phyloP scores from a whole-genome alignment of 1,140 invertebrate genomes.

The Apis dorsata region DNA sequence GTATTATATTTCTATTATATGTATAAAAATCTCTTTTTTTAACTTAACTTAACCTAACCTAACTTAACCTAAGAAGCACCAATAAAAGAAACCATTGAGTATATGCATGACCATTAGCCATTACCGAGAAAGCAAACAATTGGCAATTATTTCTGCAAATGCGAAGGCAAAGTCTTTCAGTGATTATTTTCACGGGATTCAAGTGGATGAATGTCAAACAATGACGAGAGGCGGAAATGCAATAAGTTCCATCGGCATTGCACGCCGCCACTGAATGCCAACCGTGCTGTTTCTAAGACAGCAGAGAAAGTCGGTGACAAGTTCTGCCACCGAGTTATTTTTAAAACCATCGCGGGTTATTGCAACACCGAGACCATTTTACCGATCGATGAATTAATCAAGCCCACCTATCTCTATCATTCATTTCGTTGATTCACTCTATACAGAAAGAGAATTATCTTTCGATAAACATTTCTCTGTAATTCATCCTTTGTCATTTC shows the following conservation, averaged over 20 bases:
- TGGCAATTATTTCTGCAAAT: background rate
- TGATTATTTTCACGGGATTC: background rate
- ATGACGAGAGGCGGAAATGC: constrained; percentile 18
- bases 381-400: constrained; percentile 26
- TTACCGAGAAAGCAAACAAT: background rate
- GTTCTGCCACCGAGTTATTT: constrained; percentile 30
- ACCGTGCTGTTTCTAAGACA: constrained; percentile 24
- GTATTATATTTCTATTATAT: no score
- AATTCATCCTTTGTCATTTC: no score
- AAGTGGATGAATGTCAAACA: background rate
- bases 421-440: background rate
- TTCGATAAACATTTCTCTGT: no score
- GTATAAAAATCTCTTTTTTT: no score
- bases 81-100: background rate
- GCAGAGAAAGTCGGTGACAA: constrained; percentile 44
- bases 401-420: background rate
- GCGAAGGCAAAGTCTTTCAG: background rate
- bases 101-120: background rate
- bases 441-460: no score
- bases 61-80: no score
- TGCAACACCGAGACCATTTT: constrained; percentile 3
- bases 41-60: no score
- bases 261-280: constrained; percentile 21
- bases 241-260: constrained; percentile 7
- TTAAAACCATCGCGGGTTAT: constrained; percentile 10